A percentile compares a stretch with the other conserved stretches of the same genome.
Evolutionary conservation across 2,797 vertebrate species (phyloP).

Genomic region (Pseudochirops corinnae): DNA sequence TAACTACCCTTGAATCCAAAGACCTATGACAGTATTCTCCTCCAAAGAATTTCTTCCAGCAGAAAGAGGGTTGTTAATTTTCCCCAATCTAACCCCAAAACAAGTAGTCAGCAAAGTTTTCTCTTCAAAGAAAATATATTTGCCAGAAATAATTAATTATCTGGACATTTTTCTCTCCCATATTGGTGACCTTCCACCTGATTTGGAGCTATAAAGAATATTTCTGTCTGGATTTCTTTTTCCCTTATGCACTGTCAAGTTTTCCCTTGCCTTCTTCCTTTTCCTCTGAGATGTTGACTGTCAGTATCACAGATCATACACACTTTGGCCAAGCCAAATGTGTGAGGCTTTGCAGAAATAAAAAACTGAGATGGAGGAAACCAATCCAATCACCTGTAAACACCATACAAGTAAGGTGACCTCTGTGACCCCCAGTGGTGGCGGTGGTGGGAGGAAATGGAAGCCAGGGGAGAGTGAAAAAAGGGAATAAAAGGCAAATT

Average conservation of each 20-base stretch:
- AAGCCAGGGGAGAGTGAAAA: not conserved
- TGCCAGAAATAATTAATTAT: not conserved
- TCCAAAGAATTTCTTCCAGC: slow-evolving; percentile 1
- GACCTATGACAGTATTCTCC: slow-evolving; percentile 4
- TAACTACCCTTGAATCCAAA: not conserved
- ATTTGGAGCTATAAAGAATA: slow-evolving; percentile 3
- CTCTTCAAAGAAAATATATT: not conserved
- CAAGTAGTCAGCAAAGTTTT: not conserved
- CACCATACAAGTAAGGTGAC: not conserved
- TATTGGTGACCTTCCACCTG: slow-evolving; percentile 29
- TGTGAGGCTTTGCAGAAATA: not conserved
- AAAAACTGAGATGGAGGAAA: not conserved
- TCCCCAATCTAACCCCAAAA: not conserved
- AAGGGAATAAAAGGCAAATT: not conserved
- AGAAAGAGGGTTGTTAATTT: not conserved
- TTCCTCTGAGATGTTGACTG: not conserved
- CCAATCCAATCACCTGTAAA: not conserved
- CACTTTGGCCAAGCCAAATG: slow-evolving; percentile 3
- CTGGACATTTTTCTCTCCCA: not conserved
- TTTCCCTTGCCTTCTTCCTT: slow-evolving; percentile 23
- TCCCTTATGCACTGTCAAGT: not conserved
- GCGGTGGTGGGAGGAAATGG: not conserved
- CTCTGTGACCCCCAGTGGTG: not conserved
- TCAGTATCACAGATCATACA: not conserved
- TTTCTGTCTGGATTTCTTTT: not conserved